These are phyloP conservation scores for Noctua janthe DNA, from an alignment of 2,888 invertebrate genomes.

Conservation along the genomic window DNA sequence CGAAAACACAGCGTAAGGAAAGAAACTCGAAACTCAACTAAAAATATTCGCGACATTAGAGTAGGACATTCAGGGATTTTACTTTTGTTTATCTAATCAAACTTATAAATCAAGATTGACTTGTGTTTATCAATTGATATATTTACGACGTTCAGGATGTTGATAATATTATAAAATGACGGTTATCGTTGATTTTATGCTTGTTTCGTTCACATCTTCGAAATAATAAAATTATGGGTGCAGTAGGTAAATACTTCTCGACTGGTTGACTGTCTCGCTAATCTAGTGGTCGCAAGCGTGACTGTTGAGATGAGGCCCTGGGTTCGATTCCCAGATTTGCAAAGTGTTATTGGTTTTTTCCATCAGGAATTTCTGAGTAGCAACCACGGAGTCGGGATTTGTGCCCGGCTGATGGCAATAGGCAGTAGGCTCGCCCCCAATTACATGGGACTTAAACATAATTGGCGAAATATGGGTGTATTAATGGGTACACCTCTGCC, in stretches of 20 bases:
- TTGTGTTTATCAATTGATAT: conserved; percentile 74
- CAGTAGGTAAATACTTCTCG: neutral
- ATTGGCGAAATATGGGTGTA: too few species aligned
- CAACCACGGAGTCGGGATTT: too few species aligned
- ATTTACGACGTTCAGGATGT: conserved; percentile 57
- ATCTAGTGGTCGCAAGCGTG: too few species aligned
- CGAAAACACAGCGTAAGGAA: conserved; percentile 24
- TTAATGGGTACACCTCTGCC: too few species aligned
- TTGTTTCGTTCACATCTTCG: neutral
- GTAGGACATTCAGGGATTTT: conserved; percentile 51
- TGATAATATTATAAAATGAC: conserved; percentile 42
- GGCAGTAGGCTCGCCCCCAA: too few species aligned
- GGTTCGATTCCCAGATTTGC: too few species aligned
- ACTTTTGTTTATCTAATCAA: conserved; percentile 73
- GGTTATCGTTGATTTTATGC: conserved; percentile 1
- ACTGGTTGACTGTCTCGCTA: too few species aligned
- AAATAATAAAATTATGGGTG: neutral
- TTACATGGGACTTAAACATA: too few species aligned
- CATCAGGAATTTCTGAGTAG: too few species aligned
- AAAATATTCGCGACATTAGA: conserved; percentile 60
- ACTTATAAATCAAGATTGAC: conserved; percentile 77
- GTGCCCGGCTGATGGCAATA: too few species aligned
- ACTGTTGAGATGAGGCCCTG: too few species aligned
- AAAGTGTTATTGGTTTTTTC: too few species aligned
- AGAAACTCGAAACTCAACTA: conserved; percentile 33